Evolutionary conservation across 1,140 invertebrate genomes (phyloP), one percentile per base, ranked within the genome.

Genomic region (Sycophila sp.): DNA sequence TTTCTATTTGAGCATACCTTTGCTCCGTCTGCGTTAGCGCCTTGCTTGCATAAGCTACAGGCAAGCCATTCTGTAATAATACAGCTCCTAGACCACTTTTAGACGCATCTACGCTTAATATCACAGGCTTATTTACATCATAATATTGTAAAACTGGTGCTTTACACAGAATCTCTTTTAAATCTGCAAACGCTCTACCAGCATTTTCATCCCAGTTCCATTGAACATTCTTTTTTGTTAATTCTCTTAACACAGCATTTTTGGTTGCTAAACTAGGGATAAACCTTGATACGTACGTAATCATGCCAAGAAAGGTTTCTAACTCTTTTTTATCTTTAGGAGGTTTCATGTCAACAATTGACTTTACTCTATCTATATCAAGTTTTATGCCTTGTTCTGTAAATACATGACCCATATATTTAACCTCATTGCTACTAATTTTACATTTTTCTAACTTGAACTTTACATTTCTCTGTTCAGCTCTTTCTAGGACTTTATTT

Each of bases 1-100:
- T 87, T 68, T 87, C 85, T 40, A 86, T 84, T 69, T 84, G 83
- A 2, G 82, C 76, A 62, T 82, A 86, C 3, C 71, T 72, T 63
- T 76, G 60, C 64, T 85, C 63, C 0, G 69, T 55, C 6, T 64
- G n/a, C 7, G 70, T 75, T 15, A 82, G 38, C 5, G 75, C 76
- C 64, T 77, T 76, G 8, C 77, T 81, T 2, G 81, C 83, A 73
- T 80, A 86, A 17, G 73, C 75, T 8, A 82, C 74, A 15, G 79
- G 80, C 47, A 74, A 58, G 4, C 65, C 42, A 45, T 78, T 53
- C 73, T 84, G 81, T 2, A 79, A 32, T 28, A 84, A 47, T 26
- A 77, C 75, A 47, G 72, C 76, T 2, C 77, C 83, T 17, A 84
- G 17, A 45, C 78, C 83, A 71, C 78, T 71, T 58, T 81, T 73